These are phyloP conservation scores for Volucella zonaria DNA, from an alignment of 2,888 invertebrate species.

Conservation along the genomic window DNA sequence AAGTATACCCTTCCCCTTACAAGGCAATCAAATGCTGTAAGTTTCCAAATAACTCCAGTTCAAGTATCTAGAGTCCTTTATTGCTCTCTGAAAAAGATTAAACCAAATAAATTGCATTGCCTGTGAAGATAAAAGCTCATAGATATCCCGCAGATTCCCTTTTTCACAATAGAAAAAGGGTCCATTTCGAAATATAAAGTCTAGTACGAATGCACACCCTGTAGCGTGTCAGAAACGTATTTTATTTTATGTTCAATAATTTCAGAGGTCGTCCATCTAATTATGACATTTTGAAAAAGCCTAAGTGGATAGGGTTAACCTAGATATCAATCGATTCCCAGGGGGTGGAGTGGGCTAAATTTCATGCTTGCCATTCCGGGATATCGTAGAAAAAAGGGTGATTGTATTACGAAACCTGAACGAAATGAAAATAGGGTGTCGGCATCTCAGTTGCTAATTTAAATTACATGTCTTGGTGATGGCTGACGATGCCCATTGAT, in stretches of 20 bases:
- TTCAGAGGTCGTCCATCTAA: slow-evolving; percentile 33
- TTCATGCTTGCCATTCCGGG: slow-evolving; percentile 19
- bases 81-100: slow-evolving; percentile 20
- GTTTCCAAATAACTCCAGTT: slow-evolving; percentile 3
- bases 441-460: slow-evolving; percentile 58
- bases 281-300: slow-evolving; percentile 41
- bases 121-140: slow-evolving; percentile 4
- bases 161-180: slow-evolving; percentile 27
- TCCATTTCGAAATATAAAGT: slow-evolving; percentile 16
- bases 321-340: slow-evolving; percentile 42
- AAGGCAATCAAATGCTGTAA: neutral
- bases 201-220: slow-evolving; percentile 13
- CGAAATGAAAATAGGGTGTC: slow-evolving; percentile 53
- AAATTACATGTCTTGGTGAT: slow-evolving; percentile 48
- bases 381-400: neutral
- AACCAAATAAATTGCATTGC: slow-evolving; percentile 36
- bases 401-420: slow-evolving; percentile 23
- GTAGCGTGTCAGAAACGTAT: slow-evolving; percentile 26
- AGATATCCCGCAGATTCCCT: neutral
- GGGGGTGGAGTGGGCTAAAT: slow-evolving; percentile 11
- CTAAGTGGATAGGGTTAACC: slow-evolving; percentile 42
- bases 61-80: neutral
- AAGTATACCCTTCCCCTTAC: neutral
- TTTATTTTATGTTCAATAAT: slow-evolving; percentile 33
- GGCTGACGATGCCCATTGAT: neutral